A percentile compares a stretch with the other conserved stretches of the same genome.
Evolutionary conservation across 1,140 invertebrate species (phyloP).

Genomic region (Acyrthosiphon pisum): DNA sequence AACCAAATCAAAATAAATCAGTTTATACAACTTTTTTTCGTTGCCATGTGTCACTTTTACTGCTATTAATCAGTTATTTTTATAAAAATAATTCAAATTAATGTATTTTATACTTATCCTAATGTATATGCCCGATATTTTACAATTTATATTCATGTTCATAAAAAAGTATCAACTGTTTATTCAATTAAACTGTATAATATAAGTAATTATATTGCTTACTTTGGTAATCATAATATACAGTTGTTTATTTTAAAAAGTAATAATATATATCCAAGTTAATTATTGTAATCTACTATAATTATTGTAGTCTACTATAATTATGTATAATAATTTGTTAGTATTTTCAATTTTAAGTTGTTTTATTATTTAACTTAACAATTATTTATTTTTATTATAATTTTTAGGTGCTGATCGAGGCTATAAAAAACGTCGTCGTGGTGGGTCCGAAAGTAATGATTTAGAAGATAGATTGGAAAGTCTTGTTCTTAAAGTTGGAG

Average conservation of each 20-base stretch:
- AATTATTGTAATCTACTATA: too few species aligned
- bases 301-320: background rate
- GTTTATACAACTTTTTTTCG: too few species aligned
- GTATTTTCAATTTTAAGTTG: background rate
- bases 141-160: too few species aligned
- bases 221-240: background rate
- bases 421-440: conserved; percentile 65
- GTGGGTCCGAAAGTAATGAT: conserved; percentile 87
- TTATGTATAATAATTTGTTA: background rate
- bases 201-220: too few species aligned
- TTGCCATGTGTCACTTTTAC: too few species aligned
- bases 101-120: too few species aligned
- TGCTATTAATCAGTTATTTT: too few species aligned
- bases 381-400: background rate
- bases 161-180: too few species aligned
- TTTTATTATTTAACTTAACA: background rate
- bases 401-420: conserved; percentile 42
- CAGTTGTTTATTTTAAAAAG: background rate
- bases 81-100: too few species aligned
- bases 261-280: background rate
- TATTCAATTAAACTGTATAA: too few species aligned
- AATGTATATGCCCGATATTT: too few species aligned
- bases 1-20: too few species aligned
- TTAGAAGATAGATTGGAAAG: conserved; percentile 96
- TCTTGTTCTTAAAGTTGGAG: conserved; percentile 91